These are phyloP conservation scores for Drosophila busckii DNA, from an alignment of 1,140 invertebrate genomes.

Conservation along the genomic window DNA sequence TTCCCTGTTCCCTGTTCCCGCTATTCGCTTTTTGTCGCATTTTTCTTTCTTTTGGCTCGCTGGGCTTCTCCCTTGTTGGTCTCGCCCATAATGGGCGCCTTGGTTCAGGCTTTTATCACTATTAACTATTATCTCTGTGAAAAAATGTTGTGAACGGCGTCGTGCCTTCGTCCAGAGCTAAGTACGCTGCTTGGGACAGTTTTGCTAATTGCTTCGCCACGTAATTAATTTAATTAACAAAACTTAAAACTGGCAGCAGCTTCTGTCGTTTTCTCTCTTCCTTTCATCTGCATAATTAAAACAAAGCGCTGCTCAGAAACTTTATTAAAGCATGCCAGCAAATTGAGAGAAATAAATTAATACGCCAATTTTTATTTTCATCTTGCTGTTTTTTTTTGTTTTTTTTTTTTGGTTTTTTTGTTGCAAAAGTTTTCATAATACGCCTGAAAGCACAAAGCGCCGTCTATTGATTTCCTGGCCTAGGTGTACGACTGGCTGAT, in stretches of 20 bases:
- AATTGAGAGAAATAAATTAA: constrained; percentile 33
- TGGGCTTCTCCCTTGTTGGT: neutral
- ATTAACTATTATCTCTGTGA: constrained; percentile 61
- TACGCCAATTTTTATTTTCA: constrained; percentile 54
- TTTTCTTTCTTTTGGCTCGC: neutral
- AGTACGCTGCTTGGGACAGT: constrained; percentile 47
- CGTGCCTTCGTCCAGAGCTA: too few relatives aligned
- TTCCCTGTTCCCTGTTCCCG: too few relatives aligned
- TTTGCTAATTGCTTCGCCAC: constrained; percentile 64
- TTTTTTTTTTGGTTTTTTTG: constrained; percentile 5
- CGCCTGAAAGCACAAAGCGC: constrained; percentile 57
- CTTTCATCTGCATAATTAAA: constrained; percentile 53
- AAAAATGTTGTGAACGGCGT: constrained; percentile 39
- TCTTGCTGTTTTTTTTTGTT: constrained; percentile 1
- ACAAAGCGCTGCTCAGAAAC: constrained; percentile 55
- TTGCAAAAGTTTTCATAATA: constrained; percentile 51
- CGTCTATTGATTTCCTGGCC: constrained; percentile 53
- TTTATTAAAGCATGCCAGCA: constrained; percentile 39
- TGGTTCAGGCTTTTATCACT: constrained; percentile 40
- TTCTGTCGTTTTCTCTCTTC: neutral
- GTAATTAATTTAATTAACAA: constrained; percentile 65
- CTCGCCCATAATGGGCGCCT: neutral
- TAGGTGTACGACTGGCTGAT: constrained; percentile 17
- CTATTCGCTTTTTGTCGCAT: too few relatives aligned
- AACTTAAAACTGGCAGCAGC: constrained; percentile 53